These are phyloP conservation scores for Xenopus borealis DNA, from an alignment of 2,113 vertebrate genomes.

Conservation along the genomic window DNA sequence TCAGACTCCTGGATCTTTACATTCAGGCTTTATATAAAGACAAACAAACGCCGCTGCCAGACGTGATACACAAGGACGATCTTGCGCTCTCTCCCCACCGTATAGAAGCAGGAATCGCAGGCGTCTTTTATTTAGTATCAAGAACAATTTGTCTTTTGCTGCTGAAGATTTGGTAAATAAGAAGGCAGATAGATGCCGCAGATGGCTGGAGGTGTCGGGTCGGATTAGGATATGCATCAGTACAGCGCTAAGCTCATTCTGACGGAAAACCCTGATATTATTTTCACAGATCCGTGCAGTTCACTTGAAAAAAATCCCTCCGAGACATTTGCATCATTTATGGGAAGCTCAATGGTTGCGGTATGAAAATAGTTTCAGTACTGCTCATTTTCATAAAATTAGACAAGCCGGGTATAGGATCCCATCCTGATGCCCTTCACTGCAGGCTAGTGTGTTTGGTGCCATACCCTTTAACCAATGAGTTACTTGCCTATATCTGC, in stretches of 20 bases:
- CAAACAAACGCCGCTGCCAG: conserved; percentile 15
- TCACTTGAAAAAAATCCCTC: conserved; percentile 66
- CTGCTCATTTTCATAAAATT: conserved; percentile 75
- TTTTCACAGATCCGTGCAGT: conserved; percentile 84
- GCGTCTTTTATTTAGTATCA: conserved; percentile 84
- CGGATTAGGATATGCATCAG: conserved; percentile 94
- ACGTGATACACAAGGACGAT: conserved; percentile 5
- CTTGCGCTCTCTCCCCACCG: too few relatives aligned
- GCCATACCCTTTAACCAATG: too few relatives aligned
- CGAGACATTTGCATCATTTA: conserved; percentile 83
- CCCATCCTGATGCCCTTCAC: background rate
- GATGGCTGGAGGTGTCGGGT: conserved; percentile 98
- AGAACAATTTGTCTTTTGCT: conserved; percentile 83
- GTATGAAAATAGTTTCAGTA: conserved; percentile 71
- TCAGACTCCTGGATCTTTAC: too few relatives aligned
- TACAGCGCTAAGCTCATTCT: conserved; percentile 93
- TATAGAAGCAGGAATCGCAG: conserved; percentile 16
- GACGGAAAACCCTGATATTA: conserved; percentile 96
- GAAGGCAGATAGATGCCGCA: conserved; percentile 97
- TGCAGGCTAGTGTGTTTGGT: background rate
- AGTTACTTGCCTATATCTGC: too few relatives aligned
- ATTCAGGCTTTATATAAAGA: too few relatives aligned
- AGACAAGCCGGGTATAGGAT: conserved; percentile 48
- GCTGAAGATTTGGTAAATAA: conserved; percentile 88
- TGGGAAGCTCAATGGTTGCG: conserved; percentile 70